Evolutionary conservation across 1,140 invertebrate genomes (phyloP), one percentile per base, ranked within the genome.

Genomic region (Drosophila oshimai): DNA sequence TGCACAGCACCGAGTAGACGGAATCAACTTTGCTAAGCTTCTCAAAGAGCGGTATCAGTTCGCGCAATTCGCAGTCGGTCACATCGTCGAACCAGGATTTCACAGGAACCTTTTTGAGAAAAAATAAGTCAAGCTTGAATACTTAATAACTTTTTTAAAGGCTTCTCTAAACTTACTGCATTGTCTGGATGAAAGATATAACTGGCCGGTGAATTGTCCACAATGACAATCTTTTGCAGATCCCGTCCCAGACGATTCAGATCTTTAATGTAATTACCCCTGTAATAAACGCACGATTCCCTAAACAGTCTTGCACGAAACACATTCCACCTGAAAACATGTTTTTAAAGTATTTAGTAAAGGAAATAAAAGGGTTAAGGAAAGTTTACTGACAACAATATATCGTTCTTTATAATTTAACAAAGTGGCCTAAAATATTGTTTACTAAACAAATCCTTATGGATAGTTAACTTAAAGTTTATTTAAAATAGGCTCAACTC

Each of bases 131-230:
- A 7, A 17, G 4, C 3, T 44, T 24, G 6, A 62, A 29, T n/a
- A 26, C 6, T 3, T 4, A 7, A 10, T 13, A 6, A 3, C 39
- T 24, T 3, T 33, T 3, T 26, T 2, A 9, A 34, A 17, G 1
- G 31, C 3, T n/a, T n/a, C 33, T n/a, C 37, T 74, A n/a, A n/a
- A 95, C 96, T 96, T 93, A 99, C 98, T 91, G 99, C 98, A 94
- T 99, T 99, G 92, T 99, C 97, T 91, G 99, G 98, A 95, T 99
- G 99, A 95, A 99, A 99, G 93, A 99, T 98, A 93, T 99, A 99
- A 61, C 98, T 99, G 84, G 98, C 98, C 80, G 99, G 99, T 81
- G 98, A 99, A 93, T 99, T 99, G 93, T 99, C 99, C 68, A 99
- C 96, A 90, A 99, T 99, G 87, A 99, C 95, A 89, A 99, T 98